A percentile compares a stretch with the other conserved stretches of the same genome.
These are phyloP conservation scores for Coelopa frigida DNA, from an alignment of 1,140 invertebrate genomes.

Conservation along the genomic window DNA sequence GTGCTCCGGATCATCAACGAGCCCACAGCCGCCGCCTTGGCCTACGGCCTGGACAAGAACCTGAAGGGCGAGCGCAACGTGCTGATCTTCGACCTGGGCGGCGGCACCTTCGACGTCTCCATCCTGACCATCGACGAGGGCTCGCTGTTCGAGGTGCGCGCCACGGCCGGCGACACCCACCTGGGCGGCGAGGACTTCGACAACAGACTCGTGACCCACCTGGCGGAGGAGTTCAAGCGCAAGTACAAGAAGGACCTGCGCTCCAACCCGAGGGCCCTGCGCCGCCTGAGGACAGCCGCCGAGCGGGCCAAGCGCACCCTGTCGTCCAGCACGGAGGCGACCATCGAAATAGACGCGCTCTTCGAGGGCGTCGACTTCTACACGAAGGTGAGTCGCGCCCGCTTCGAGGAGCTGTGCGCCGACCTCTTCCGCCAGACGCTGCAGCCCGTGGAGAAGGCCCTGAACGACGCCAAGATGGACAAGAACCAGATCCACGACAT, in stretches of 20 bases:
- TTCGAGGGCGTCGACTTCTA: constrained; percentile 77
- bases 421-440: constrained; percentile 69
- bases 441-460: constrained; percentile 63
- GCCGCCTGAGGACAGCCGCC: constrained; percentile 67
- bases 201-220: constrained; percentile 73
- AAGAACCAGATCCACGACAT: constrained; percentile 60
- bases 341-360: constrained; percentile 65
- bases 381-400: constrained; percentile 71
- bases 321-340: constrained; percentile 60
- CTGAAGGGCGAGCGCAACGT: constrained; percentile 68
- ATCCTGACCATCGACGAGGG: constrained; percentile 81
- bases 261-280: constrained; percentile 65
- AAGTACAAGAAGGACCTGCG: constrained; percentile 76
- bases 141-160: constrained; percentile 67
- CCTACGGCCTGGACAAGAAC: constrained; percentile 70
- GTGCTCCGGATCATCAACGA: constrained; percentile 66
- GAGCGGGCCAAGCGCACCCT: constrained; percentile 63
- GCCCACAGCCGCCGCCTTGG: constrained; percentile 65
- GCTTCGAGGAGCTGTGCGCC: constrained; percentile 79
- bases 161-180: constrained; percentile 70
- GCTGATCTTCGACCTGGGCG: constrained; percentile 66
- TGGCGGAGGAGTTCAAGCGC: constrained; percentile 69
- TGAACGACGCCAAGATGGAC: constrained; percentile 68
- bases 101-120: constrained; percentile 78
- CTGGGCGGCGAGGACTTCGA: constrained; percentile 72